These are phyloP conservation scores for Leptothorax acervorum DNA, from an alignment of 2,888 invertebrate species.

Conservation along the genomic window DNA sequence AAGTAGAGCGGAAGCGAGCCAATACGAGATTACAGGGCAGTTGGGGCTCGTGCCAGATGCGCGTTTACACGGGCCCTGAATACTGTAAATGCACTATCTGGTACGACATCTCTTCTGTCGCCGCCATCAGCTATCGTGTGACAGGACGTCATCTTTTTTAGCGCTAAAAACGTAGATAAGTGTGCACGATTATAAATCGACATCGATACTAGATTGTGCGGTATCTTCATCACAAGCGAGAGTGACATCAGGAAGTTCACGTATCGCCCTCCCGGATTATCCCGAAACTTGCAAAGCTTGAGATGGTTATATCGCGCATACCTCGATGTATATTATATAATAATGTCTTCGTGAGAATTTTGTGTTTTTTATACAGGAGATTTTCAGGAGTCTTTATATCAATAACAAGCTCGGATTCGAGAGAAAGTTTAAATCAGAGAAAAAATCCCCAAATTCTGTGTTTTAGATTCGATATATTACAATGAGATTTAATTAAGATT, in stretches of 20 bases:
- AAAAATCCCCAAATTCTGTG: neutral
- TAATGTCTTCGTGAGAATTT: neutral
- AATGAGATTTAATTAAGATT: neutral
- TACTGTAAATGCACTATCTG: conserved; percentile 99
- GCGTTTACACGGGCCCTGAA: conserved; percentile 95
- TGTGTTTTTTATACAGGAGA: neutral
- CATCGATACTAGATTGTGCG: neutral
- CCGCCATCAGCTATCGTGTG: conserved; percentile 67
- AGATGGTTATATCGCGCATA: neutral
- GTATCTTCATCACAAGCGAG: neutral
- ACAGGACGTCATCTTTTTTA: conserved; percentile 22
- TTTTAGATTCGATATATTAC: neutral
- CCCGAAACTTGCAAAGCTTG: neutral
- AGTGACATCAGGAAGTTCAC: neutral
- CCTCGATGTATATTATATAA: neutral
- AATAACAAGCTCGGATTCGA: neutral
- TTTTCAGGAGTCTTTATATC: neutral
- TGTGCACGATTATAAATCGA: neutral
- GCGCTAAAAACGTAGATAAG: neutral
- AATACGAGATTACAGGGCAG: conserved; percentile 81
- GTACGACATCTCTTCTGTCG: conserved; percentile 95
- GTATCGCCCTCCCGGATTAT: neutral
- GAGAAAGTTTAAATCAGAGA: conserved; percentile 15
- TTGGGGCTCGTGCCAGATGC: conserved; percentile 98
- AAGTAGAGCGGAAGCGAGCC: conserved; percentile 72